These are phyloP conservation scores for Colletes collaris DNA, from an alignment of 2,888 invertebrate genomes.

Conservation along the genomic window DNA sequence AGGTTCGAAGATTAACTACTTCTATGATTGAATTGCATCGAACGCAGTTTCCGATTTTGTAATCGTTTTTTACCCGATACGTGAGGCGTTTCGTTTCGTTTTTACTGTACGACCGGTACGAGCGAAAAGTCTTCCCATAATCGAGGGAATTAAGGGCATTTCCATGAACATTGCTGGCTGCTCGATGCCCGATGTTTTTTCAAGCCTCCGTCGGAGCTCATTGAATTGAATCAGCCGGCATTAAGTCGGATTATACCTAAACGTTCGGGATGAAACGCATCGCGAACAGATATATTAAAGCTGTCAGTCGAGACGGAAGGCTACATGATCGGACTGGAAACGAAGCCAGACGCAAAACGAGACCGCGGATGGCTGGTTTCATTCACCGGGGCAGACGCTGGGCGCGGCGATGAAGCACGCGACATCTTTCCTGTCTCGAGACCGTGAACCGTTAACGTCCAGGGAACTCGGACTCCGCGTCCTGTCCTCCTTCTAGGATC, in stretches of 20 bases:
- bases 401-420: slow-evolving; percentile 56
- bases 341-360: slow-evolving; percentile 58
- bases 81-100: neutral
- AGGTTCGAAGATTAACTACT: too few relatives aligned
- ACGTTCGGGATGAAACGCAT: slow-evolving; percentile 43
- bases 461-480: slow-evolving; percentile 47
- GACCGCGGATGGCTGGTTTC: slow-evolving; percentile 56
- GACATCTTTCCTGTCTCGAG: slow-evolving; percentile 63
- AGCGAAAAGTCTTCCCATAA: slow-evolving; percentile 24
- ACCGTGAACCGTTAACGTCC: slow-evolving; percentile 64
- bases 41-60: neutral
- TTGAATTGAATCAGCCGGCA: slow-evolving; percentile 57
- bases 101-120: neutral
- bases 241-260: slow-evolving; percentile 57
- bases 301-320: slow-evolving; percentile 53
- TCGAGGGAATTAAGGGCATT: slow-evolving; percentile 37
- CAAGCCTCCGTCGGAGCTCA: slow-evolving; percentile 32
- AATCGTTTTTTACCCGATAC: neutral
- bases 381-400: slow-evolving; percentile 50
- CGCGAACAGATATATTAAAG: slow-evolving; percentile 53
- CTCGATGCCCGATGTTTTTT: slow-evolving; percentile 10
- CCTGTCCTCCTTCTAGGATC: slow-evolving; percentile 52
- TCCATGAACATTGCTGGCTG: slow-evolving; percentile 33
- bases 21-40: too few relatives aligned
- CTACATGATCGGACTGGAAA: slow-evolving; percentile 48